phyloP scores from a whole-genome alignment of 2,888 invertebrate species.

The Phaedon cochleariae region DNA sequence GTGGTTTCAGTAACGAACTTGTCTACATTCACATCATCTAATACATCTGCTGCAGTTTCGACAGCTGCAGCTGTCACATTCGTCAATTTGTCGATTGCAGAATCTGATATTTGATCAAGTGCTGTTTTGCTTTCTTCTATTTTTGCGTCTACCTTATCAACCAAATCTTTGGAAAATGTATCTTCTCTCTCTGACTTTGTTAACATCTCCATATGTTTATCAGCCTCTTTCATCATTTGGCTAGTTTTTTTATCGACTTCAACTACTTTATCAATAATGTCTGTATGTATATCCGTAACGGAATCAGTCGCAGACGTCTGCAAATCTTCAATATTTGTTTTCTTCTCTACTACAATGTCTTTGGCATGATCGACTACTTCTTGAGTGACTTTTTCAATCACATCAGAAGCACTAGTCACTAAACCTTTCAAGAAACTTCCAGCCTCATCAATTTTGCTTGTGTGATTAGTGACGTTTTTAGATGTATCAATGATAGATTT shows the following conservation, averaged over 20 bases:
- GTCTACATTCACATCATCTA: not conserved
- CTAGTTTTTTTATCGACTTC: conserved; percentile 52
- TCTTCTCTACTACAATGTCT: not conserved
- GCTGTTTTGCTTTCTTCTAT: not conserved
- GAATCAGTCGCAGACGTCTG: not conserved
- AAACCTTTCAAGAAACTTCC: not conserved
- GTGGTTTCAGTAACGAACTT: conserved; percentile 10
- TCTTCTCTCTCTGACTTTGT: not conserved
- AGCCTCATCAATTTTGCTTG: not conserved
- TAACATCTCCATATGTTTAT: not conserved
- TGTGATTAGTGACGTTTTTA: not conserved
- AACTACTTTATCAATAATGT: conserved; percentile 46
- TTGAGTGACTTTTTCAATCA: too few species aligned
- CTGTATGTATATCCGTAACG: conserved; percentile 10
- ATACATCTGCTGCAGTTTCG: not conserved
- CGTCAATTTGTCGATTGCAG: not conserved
- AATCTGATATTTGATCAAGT: not conserved
- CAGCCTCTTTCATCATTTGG: conserved; percentile 44
- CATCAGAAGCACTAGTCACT: not conserved
- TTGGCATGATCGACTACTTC: not conserved
- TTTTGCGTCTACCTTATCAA: not conserved
- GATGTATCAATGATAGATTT: not conserved
- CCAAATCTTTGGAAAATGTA: conserved; percentile 17
- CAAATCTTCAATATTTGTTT: conserved; percentile 13
- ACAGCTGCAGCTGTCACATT: not conserved